Evolutionary conservation across 2,888 invertebrate species (phyloP).

Genomic region (Pammene fasciana): DNA sequence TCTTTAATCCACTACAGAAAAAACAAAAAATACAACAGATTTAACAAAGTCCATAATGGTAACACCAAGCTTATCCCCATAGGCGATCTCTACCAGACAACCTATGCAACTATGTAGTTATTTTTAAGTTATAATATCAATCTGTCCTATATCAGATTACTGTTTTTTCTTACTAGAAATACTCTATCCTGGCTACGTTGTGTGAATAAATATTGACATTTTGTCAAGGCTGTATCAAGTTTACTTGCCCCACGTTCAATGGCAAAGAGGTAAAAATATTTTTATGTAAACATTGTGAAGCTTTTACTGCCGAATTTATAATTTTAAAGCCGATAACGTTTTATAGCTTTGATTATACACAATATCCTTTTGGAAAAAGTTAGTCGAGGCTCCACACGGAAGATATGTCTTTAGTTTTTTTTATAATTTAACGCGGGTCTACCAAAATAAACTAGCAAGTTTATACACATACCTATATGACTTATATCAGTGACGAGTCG

Average conservation of each 20-base stretch:
- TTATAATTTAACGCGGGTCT: too few relatives aligned
- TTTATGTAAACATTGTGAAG: slow-evolving; percentile 40
- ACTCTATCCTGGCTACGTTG: not conserved
- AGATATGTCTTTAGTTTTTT: too few relatives aligned
- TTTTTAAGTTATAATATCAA: not conserved
- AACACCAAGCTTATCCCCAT: too few relatives aligned
- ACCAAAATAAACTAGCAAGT: not conserved
- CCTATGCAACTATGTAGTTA: not conserved
- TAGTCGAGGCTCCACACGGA: too few relatives aligned
- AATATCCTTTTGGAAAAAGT: too few relatives aligned
- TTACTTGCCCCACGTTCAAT: slow-evolving; percentile 31
- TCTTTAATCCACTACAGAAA: too few relatives aligned
- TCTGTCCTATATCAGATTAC: too few relatives aligned
- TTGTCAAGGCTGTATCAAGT: slow-evolving; percentile 27
- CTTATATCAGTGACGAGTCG: not conserved
- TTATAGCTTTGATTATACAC: not conserved
- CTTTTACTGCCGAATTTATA: slow-evolving; percentile 45
- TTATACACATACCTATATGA: slow-evolving; percentile 5
- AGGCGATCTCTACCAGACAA: too few relatives aligned
- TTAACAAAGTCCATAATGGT: too few relatives aligned
- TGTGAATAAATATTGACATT: not conserved
- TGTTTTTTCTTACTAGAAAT: too few relatives aligned
- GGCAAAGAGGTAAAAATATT: slow-evolving; percentile 31
- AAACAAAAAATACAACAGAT: too few relatives aligned
- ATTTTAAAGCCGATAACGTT: slow-evolving; percentile 49